These are phyloP conservation scores for Epinotia ramella DNA, from an alignment of 2,888 invertebrate species.

Conservation along the genomic window DNA sequence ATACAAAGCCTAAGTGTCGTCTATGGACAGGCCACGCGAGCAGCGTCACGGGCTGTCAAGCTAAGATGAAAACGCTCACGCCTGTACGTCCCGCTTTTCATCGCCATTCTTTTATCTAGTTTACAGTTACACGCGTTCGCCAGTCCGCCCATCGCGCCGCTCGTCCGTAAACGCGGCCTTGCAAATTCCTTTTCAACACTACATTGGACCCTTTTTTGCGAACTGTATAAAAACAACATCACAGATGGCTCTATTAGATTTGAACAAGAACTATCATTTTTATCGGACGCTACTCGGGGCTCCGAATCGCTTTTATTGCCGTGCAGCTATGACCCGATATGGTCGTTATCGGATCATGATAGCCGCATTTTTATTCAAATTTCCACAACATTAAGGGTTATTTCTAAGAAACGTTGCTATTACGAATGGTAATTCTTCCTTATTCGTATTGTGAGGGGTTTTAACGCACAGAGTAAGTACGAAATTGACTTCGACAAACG, in stretches of 20 bases:
- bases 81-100: no score
- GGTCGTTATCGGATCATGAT: conserved; percentile 30
- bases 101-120: no score
- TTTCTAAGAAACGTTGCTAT: conserved; percentile 6
- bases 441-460: conserved; percentile 2
- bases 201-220: not conserved
- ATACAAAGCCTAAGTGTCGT: no score
- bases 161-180: no score
- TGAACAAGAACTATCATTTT: conserved; percentile 36
- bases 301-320: conserved; percentile 34
- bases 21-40: no score
- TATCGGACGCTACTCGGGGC: conserved; percentile 24
- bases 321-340: conserved; percentile 27
- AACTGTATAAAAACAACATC: not conserved
- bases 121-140: no score
- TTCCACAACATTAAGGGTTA: conserved; percentile 18
- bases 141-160: no score
- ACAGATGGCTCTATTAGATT: conserved; percentile 18
- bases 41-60: no score
- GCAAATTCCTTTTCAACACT: no score
- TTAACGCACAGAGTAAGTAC: not conserved
- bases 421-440: not conserved
- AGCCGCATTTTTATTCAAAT: conserved; percentile 43
- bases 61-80: no score
- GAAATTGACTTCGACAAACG: not conserved